phyloP scores from a whole-genome alignment of 2,888 invertebrate species.

The Shargacucullia verbasci region DNA sequence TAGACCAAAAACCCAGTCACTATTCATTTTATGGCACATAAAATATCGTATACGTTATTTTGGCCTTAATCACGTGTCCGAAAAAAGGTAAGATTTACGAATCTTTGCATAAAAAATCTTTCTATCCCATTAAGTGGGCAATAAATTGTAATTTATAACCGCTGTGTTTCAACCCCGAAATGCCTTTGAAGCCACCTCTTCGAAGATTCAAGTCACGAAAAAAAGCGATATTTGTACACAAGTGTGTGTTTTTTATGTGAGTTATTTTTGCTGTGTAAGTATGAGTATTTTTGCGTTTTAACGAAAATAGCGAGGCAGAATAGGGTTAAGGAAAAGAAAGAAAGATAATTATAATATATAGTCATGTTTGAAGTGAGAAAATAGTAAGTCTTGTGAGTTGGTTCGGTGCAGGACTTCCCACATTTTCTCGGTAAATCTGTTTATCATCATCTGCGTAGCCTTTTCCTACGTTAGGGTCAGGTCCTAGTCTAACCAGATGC shows the following conservation, averaged over 20 bases:
- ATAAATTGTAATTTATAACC: constrained; percentile 50
- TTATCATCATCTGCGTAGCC: no score
- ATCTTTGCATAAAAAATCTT: constrained; percentile 38
- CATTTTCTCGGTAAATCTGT: no score
- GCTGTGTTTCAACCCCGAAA: constrained; percentile 18
- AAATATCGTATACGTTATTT: constrained; percentile 6
- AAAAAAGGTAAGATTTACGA: constrained; percentile 26
- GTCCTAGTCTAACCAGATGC: no score
- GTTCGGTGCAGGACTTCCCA: no score
- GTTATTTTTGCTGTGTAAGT: background rate
- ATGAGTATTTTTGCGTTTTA: no score
- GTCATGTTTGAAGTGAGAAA: no score
- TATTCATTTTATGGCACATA: constrained; percentile 7
- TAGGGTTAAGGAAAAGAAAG: no score
- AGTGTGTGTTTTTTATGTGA: background rate
- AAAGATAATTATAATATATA: no score
- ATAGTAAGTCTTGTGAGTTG: no score
- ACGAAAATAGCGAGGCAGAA: no score
- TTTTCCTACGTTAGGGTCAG: no score
- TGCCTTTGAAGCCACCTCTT: constrained; percentile 8
- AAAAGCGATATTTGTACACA: constrained; percentile 5
- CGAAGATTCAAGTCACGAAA: constrained; percentile 23
- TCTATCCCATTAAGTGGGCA: constrained; percentile 29
- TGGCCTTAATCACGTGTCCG: constrained; percentile 14
- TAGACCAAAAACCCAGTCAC: no score